Evolutionary conservation across 2,888 invertebrate genomes (phyloP), one percentile per base, ranked within the genome.

Genomic region (Tipula lateralis): DNA sequence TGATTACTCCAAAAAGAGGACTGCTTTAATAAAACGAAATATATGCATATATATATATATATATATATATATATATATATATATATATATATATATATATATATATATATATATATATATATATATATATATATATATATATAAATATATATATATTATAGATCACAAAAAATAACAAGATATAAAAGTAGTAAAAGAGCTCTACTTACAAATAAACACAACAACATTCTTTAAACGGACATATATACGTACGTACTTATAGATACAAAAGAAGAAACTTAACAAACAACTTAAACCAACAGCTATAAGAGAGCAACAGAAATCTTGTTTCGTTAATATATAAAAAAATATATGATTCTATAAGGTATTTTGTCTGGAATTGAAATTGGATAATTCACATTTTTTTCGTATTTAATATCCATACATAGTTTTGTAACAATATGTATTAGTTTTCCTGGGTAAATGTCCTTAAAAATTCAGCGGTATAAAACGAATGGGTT

Each of bases 301-400:
- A 66, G 12, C 19, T 66, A 7, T 24, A 66, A 66, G 24, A 66
- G n/a, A 66, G 66, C 19, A 66, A 7, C 0, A 24, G 24, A 66
- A 66, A 66, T 66, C 66, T 66, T 66, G 66, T 66, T 66, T 66
- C 19, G 9, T 66, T 66, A 66, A 66, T 66, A 66, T 66, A 24
- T n/a, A n/a, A n/a, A 44, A 66, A 44, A 66, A 66, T 24, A 66
- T 24, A 66, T 24, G 24, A 66, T 66, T 66, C 66, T 66, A 7
- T 66, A 66, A 66, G 66, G 66, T 66, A 24, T 66, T 66, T 66
- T 66, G 66, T 66, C 66, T 66, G 66, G 66, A 66, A 66, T 66
- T 66, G 66, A 66, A 66, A 66, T 66, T 66, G 66, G 66, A 66
- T 66, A 66, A 24, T 66, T 66, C 66, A 66, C 24, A 66, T 24